Evolutionary conservation across 2,797 vertebrate species (phyloP), one percentile per base, ranked within the genome.

Genomic region (Semotilus atromaculatus): DNA sequence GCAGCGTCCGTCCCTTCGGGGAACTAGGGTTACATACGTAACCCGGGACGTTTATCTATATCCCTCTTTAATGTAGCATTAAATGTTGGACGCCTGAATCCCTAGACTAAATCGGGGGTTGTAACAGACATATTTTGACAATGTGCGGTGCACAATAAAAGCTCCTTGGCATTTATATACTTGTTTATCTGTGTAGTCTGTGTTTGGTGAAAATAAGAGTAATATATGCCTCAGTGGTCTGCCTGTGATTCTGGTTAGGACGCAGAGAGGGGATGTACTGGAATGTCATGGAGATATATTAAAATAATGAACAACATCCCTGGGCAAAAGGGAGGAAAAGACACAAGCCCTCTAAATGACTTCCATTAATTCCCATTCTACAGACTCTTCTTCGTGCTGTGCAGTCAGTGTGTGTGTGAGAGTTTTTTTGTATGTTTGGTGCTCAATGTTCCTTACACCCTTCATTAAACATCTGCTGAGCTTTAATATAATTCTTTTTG

Each of bases 241-340:
- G 62, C 34, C 55, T 43, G 53, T 86, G 36, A 60, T 79, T 53
- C 38, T 60, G 66, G 45, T 86, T 86, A 77, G 71, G 55, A 84
- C 21, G 16, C 26, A 23, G 55, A 72, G 26, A 43, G 66, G 40
- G 51, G 23, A 79, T 80, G 80, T 85, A 85, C 85, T 70, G 71
- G 31, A 75, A 66, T 75, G 81, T 75, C 82, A 55, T 48, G 34
- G 34, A 38, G 64, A 74, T 77, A 66, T 62, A 62, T 71, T 70
- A 31, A 78, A 80, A 86, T 84, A 90, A 85, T 86, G 86, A 89
- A 85, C 80, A 76, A 80, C 84, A 80, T 85, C 82, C 82, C 77
- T 81, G 85, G 86, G 82, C 77, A 81, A 75, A 36, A 60, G 73
- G 51, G 80, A 72, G 77, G 29, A 29, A 31, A 43, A 79, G 48